Evolutionary conservation across 2,113 vertebrate genomes (phyloP).

Genomic region (Sialia sialis): DNA sequence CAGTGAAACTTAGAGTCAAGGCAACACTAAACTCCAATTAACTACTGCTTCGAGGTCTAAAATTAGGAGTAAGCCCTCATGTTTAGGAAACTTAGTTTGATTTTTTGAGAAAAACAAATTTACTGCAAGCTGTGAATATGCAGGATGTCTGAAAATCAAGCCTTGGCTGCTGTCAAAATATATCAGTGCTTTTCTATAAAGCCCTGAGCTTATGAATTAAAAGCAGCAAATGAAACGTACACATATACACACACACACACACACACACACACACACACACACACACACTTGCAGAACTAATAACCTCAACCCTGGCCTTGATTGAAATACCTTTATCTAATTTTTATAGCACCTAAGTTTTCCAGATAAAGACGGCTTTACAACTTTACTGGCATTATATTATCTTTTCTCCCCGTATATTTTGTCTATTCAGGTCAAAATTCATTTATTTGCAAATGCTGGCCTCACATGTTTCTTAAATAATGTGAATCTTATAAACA

Average conservation of each 20-base stretch:
- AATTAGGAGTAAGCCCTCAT: neutral
- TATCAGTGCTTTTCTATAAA: neutral
- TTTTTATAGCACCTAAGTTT: neutral
- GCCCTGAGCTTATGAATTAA: neutral
- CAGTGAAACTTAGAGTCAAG: neutral
- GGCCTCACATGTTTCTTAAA: neutral
- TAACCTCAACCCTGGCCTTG: neutral
- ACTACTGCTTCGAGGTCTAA: neutral
- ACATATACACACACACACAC: neutral
- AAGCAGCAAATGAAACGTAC: neutral
- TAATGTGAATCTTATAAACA: neutral
- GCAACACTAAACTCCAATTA: neutral
- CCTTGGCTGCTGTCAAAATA: neutral
- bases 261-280: neutral
- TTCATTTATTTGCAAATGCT: neutral
- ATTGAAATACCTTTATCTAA: neutral
- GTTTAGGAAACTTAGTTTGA: neutral
- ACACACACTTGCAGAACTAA: neutral
- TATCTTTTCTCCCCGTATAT: fast-evolving
- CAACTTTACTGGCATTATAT: neutral
- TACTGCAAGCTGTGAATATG: neutral
- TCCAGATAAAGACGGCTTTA: neutral
- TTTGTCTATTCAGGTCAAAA: neutral
- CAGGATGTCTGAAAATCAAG: neutral
- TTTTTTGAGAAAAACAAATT: neutral